Conservation (phyloP, 2,113 vertebrate genomes). For the Hassar affinis region DNA sequence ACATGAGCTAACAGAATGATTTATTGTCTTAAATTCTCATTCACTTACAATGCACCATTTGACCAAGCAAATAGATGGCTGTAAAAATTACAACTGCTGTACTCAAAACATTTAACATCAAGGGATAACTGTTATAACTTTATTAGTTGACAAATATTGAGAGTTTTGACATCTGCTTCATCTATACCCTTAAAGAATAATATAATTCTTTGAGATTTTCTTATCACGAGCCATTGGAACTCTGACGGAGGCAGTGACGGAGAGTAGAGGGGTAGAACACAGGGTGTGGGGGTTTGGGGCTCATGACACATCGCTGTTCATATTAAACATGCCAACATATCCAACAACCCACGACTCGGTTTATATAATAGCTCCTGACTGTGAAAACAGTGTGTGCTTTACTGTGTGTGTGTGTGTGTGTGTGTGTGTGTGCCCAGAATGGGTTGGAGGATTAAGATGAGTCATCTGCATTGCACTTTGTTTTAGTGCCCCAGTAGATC, state of each 20-base stretch:
- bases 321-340: constrained; percentile 62
- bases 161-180: neutral
- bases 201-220: neutral
- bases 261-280: neutral
- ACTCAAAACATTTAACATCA: neutral
- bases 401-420: constrained; percentile 39
- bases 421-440: constrained; percentile 68
- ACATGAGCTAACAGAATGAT: neutral
- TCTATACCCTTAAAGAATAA: neutral
- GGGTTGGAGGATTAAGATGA: constrained; percentile 66
- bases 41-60: neutral
- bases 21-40: neutral
- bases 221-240: neutral
- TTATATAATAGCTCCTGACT: constrained; percentile 67
- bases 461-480: constrained; percentile 68
- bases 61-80: neutral
- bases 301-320: constrained; percentile 35
- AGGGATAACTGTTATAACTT: neutral
- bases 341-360: constrained; percentile 63
- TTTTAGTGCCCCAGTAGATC: constrained; percentile 56
- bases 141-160: neutral
- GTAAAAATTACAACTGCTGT: neutral
- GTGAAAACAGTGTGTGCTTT: constrained; percentile 54
- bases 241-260: neutral
- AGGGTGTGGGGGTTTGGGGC: neutral